Evolutionary conservation across 2,888 invertebrate species (phyloP), one percentile per base, ranked within the genome.

Genomic region (Heptascelio sp.): DNA sequence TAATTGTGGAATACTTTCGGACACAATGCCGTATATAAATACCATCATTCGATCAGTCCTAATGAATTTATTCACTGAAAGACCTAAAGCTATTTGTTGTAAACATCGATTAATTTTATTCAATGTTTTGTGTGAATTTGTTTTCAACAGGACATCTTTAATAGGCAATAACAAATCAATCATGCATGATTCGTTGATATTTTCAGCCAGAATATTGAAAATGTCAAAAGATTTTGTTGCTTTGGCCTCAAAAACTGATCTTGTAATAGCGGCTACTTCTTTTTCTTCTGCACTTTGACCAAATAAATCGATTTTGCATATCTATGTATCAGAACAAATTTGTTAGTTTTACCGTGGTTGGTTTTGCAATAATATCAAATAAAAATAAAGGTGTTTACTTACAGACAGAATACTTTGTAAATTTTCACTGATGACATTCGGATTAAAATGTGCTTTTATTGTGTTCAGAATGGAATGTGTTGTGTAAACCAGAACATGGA

Each of bases 401-500:
- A 96, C 97, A 91, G 98, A 96, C 15, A 98, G 93, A 65, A 99
- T 96, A 81, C 96, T 96, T 67, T 96, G 93, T 25, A 99, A 93
- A 90, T 98, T 97, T 0, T 95, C 92, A 90, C 98, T 98, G n/a
- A 99, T 94, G 89, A 99, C 97, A 0, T 95, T 96, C 0, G 96
- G 94, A 91, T 96, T 94, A 80, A 98, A 96, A n/a, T 94, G 93
- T 0, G 94, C 93, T 90, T 96, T 96, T 71, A 99, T 92, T 26
- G 96, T 95, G 75, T 96, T 96, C 65, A 99, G 93, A 4, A 99
- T 95, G 0, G 97, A 95, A 91, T 99, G 98, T 21, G 98, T 95
- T 0, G 99, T 98, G 81, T 96, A 98, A 3, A 98, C 97, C 68
- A 99, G 93, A 0, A 99, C 99, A 90, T 99, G 99, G 1, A 98